Percentiles rank a stretch among this genome's conserved stretches.
These are phyloP conservation scores for Prietella phreatophila DNA, from an alignment of 2,113 vertebrate genomes.

Conservation along the genomic window DNA sequence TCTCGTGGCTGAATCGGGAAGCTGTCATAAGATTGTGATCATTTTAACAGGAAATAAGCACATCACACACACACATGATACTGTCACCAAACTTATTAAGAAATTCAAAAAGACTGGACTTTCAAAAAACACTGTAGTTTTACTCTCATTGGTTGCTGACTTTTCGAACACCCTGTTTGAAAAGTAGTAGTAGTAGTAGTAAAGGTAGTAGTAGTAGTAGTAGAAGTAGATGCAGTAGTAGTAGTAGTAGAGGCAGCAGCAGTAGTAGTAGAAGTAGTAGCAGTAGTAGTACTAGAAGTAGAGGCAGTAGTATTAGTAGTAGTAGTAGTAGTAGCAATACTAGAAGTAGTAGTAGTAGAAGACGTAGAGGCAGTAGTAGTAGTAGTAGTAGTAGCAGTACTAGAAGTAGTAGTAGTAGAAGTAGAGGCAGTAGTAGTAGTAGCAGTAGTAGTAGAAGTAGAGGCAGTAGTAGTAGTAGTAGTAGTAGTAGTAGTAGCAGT, in stretches of 20 bases:
- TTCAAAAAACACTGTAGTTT: not conserved
- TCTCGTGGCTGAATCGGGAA: no score
- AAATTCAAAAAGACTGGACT: no score
- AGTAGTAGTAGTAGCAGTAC: not conserved
- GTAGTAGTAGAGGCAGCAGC: not conserved
- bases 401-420: not conserved
- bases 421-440: not conserved
- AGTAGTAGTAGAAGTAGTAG: not conserved
- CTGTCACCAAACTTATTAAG: no score
- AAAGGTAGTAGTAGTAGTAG: no score
- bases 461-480: not conserved
- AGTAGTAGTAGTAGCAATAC: not conserved
- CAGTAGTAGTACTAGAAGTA: not conserved
- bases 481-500: not conserved
- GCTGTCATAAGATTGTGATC: no score
- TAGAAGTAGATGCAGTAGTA: no score
- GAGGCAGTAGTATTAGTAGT: not conserved
- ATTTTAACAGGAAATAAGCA: no score
- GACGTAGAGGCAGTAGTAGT: no score
- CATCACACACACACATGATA: no score
- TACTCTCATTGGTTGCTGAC: not conserved
- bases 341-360: not conserved
- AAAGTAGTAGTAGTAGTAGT: not conserved
- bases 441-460: not conserved
- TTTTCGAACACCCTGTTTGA: not conserved